A percentile compares a stretch with the other conserved stretches of the same genome.
Conservation (phyloP, 2,888 invertebrate species). For the Stomorhina lunata region DNA sequence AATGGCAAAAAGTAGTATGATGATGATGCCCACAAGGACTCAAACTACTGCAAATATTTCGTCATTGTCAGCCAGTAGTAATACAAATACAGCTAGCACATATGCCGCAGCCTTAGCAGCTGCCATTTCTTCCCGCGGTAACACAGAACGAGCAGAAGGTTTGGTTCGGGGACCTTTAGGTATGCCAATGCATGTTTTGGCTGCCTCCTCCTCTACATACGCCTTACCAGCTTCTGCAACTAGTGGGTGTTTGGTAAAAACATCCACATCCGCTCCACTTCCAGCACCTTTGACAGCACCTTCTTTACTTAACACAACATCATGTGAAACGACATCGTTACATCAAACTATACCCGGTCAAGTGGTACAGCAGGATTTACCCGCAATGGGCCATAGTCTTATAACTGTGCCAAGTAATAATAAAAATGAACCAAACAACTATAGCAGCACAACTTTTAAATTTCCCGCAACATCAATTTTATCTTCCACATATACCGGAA, state of each 20-base stretch:
- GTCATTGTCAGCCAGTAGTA: slow-evolving; percentile 72
- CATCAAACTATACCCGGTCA: slow-evolving; percentile 73
- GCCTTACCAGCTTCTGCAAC: slow-evolving; percentile 67
- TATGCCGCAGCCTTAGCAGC: slow-evolving; percentile 69
- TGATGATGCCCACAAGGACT: slow-evolving; percentile 68
- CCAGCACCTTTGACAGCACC: slow-evolving; percentile 60
- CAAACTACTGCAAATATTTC: slow-evolving; percentile 67
- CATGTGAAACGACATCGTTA: not conserved
- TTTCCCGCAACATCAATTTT: slow-evolving; percentile 65
- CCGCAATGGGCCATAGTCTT: slow-evolving; percentile 1
- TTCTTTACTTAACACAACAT: slow-evolving; percentile 43
- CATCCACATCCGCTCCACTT: slow-evolving; percentile 71
- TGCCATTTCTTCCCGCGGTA: slow-evolving; percentile 58
- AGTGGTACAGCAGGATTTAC: slow-evolving; percentile 66
- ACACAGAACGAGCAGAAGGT: slow-evolving; percentile 58
- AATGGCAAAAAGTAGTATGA: slow-evolving; percentile 35
- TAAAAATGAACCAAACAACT: slow-evolving; percentile 62
- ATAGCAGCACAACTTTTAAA: slow-evolving; percentile 55
- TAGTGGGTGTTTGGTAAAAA: slow-evolving; percentile 70
- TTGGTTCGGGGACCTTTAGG: slow-evolving; percentile 73
- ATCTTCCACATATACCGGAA: slow-evolving; percentile 63
- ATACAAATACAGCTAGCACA: slow-evolving; percentile 72
- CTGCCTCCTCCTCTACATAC: slow-evolving; percentile 71
- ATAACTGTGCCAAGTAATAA: slow-evolving; percentile 34
- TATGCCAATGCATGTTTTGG: slow-evolving; percentile 71